phyloP scores from a whole-genome alignment of 2,888 invertebrate species.

The Trissonchulus latispiculum region DNA sequence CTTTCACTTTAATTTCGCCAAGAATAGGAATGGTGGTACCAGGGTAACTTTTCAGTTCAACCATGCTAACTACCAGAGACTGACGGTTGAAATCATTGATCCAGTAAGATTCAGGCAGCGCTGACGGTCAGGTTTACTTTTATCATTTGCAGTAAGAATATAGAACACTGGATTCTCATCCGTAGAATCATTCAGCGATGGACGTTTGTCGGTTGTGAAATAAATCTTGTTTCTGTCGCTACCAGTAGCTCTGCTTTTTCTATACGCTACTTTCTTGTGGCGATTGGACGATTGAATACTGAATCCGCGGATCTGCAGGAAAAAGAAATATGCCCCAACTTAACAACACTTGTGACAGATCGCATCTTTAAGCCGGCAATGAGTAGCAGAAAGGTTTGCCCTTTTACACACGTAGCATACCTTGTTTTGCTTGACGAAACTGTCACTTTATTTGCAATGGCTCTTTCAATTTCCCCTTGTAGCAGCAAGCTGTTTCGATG shows the following conservation, averaged over 20 bases:
- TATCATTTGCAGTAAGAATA: not conserved
- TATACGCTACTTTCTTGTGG: too few species aligned
- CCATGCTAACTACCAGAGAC: not conserved
- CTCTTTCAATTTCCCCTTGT: too few species aligned
- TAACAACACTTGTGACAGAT: not conserved
- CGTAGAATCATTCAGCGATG: too few species aligned
- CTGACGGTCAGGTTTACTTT: not conserved
- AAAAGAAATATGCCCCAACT: not conserved
- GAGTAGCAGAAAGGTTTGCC: not conserved
- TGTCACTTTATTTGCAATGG: too few species aligned
- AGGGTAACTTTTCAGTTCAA: not conserved
- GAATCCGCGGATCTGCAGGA: not conserved
- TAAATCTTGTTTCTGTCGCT: too few species aligned
- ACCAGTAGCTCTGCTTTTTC: too few species aligned
- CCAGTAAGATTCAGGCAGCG: not conserved
- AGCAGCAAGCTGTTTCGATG: not conserved
- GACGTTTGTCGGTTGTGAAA: too few species aligned
- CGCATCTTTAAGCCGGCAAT: not conserved
- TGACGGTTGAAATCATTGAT: not conserved
- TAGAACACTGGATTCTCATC: not conserved
- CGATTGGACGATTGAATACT: too few species aligned
- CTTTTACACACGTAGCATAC: not conserved
- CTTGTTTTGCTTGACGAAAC: too few species aligned
- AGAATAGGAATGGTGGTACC: not conserved
- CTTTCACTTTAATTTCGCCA: not conserved